Evolutionary conservation across 2,113 vertebrate genomes (phyloP).

Genomic region (Lagopus leucura): DNA sequence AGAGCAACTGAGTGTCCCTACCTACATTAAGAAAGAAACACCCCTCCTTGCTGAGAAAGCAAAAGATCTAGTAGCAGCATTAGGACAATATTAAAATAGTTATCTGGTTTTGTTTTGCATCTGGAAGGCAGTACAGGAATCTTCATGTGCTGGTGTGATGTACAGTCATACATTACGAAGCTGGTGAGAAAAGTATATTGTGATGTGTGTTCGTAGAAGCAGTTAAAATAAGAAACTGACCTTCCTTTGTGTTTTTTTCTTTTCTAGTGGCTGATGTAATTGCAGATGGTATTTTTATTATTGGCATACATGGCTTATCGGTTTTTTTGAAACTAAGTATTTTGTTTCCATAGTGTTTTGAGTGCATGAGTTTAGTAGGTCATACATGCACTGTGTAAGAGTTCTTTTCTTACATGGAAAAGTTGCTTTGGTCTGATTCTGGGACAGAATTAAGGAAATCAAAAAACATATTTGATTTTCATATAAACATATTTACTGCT

Average conservation of each 20-base stretch:
- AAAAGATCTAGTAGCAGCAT: neutral
- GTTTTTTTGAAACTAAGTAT: neutral
- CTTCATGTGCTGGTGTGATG: neutral
- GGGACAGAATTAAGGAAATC: neutral
- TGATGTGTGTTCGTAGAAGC: neutral
- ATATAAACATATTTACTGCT: neutral
- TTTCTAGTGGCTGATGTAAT: neutral
- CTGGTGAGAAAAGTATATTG: neutral
- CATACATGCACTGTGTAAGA: neutral
- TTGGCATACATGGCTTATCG: neutral
- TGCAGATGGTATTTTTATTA: neutral
- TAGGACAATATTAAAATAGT: neutral
- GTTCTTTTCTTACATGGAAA: neutral
- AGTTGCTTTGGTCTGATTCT: neutral
- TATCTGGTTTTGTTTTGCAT: neutral
- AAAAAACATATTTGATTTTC: neutral
- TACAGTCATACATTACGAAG: neutral
- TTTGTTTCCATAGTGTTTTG: neutral
- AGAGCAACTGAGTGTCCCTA: neutral
- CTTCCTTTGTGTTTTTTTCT: slow-evolving; percentile 11
- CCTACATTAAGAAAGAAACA: neutral
- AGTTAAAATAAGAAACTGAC: neutral
- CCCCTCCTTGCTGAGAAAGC: neutral
- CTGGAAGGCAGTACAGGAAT: neutral
- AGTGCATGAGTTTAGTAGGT: neutral